These are phyloP conservation scores for Rhegmatorhina hoffmannsi DNA, from an alignment of 2,113 vertebrate genomes.

Conservation along the genomic window DNA sequence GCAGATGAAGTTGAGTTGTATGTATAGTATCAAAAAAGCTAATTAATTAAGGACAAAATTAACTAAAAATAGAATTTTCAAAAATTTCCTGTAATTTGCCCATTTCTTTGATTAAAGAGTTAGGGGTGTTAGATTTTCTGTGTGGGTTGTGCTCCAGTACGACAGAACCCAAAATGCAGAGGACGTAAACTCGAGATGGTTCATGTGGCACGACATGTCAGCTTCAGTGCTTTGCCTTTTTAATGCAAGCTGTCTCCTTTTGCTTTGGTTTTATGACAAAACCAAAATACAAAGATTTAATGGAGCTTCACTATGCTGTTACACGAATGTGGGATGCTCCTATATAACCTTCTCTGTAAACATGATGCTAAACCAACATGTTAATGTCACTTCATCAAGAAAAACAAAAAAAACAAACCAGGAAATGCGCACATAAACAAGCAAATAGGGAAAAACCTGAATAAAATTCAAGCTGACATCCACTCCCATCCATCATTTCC, in stretches of 20 bases:
- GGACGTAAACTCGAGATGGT: not conserved
- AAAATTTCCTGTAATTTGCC: not conserved
- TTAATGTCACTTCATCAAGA: not conserved
- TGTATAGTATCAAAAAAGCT: not conserved
- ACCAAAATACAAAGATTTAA: not conserved
- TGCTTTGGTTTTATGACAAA: not conserved
- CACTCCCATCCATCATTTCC: not conserved
- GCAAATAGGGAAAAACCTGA: not conserved
- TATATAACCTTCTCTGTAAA: not conserved
- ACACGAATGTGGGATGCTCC: not conserved
- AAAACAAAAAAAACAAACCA: not conserved
- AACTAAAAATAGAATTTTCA: not conserved
- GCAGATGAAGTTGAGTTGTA: not conserved
- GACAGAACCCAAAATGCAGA: not conserved
- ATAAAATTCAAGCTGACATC: not conserved
- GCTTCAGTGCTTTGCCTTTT: not conserved
- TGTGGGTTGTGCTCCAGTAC: not conserved
- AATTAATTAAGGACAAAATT: not conserved
- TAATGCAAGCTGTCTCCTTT: not conserved
- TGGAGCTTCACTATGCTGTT: not conserved
- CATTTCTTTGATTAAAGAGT: not conserved
- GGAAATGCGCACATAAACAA: not conserved
- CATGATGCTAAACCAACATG: not conserved
- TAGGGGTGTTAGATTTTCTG: fast-evolving
- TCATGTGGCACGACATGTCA: not conserved